Conservation (phyloP, 2,888 invertebrate species). For the Pterobdella sp. region DNA sequence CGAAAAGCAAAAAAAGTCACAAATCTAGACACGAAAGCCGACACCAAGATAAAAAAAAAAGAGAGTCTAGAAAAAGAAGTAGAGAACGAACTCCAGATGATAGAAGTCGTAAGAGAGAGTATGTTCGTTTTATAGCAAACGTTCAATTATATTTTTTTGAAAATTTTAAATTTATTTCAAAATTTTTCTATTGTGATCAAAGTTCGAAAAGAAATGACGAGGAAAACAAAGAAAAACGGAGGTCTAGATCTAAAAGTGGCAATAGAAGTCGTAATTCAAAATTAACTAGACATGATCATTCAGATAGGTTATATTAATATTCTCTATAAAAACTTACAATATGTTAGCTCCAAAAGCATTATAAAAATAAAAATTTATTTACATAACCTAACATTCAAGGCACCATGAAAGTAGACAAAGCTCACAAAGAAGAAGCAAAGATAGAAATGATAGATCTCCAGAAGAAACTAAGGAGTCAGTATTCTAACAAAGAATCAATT, state of each 20-base stretch:
- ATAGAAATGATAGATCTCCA: slow-evolving; percentile 4
- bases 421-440: slow-evolving; percentile 9
- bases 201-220: slow-evolving; percentile 2
- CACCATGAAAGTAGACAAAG: not conserved
- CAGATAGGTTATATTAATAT: not conserved
- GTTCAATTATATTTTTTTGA: not conserved
- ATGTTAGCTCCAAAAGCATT: not conserved
- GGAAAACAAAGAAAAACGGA: not conserved
- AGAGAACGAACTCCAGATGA: not conserved
- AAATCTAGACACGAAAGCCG: slow-evolving; percentile 7
- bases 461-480: too few species aligned
- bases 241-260: slow-evolving; percentile 4
- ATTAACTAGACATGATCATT: not conserved
- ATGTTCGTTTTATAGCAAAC: not conserved
- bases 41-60: slow-evolving; percentile 37
- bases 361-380: not conserved
- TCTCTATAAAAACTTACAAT: not conserved
- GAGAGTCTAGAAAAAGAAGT: slow-evolving; percentile 32
- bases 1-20: not conserved
- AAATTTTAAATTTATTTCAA: not conserved
- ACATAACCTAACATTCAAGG: not conserved
- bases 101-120: not conserved
- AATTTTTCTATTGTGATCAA: not conserved
- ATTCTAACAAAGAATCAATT: too few species aligned
- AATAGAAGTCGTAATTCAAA: not conserved